Evolutionary conservation across 2,113 vertebrate species (phyloP), one percentile per base, ranked within the genome.

Genomic region (Vicugna pacos): DNA sequence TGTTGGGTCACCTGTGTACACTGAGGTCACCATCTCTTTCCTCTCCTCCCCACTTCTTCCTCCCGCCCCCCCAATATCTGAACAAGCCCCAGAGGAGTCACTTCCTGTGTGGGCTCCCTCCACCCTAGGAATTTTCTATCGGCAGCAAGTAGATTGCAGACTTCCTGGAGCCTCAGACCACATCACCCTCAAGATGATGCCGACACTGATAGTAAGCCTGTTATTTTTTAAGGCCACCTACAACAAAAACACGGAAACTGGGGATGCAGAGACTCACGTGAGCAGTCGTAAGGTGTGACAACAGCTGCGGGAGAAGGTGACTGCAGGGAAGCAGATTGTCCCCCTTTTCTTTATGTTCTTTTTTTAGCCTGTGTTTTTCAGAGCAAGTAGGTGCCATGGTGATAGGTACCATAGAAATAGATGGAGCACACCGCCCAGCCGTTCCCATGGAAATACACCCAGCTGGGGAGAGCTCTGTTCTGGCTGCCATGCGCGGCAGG

Each of bases 331-430:
- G 89, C 26, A 46, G 30, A 12, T 38, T 30, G 62, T 19, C 89
- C 85, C 85, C 54, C 56, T 56, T 62, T 38, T 30, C 77, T 48
- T n/a, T 24, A 3, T 17, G 84, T 89, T 94, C 98, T 52, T 83
- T 93, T 97, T 98, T 98, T 97, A 98, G 98, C 95, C 84, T 65
- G 85, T 95, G 95, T 95, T 97, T 97, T 91, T 93, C 95, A 77
- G 92, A 94, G 87, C 90, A 69, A 91, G 93, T 32, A 96, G 97
- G 96, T 95, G 80, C 89, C 97, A 97, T 97, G 98, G 98, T 95
- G 97, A 98, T n/a, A 64, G 95, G 83, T 95, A n/a, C 89, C 94
- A 95, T 72, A 98, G 97, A 97, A 94, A 97, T 97, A 81, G 95
- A 95, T 58, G 93, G 81, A 85, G 96, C 20, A 5, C 69, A 58